phyloP scores from a whole-genome alignment of 2,797 vertebrate species.

The Enteromius trimaculatus region DNA sequence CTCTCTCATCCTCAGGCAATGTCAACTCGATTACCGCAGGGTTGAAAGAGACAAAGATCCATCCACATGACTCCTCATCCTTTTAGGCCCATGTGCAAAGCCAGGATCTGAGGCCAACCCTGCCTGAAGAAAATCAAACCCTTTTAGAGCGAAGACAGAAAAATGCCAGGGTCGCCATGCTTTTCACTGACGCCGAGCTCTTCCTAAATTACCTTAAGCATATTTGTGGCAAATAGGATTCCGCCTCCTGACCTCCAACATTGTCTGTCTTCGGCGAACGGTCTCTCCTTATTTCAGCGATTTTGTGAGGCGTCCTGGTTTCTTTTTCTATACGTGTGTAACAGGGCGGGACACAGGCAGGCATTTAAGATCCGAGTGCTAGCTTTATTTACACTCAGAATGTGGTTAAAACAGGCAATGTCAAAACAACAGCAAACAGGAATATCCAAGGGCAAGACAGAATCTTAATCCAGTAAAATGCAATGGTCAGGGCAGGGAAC shows the following conservation, averaged over 20 bases:
- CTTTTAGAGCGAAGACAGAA: constrained; percentile 75
- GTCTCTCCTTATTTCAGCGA: constrained; percentile 41
- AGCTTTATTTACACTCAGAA: too few species aligned
- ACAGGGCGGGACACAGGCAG: too few species aligned
- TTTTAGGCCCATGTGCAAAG: constrained; percentile 75
- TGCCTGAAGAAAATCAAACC: constrained; percentile 77
- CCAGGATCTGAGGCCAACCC: constrained; percentile 67
- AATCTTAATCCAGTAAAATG: too few species aligned
- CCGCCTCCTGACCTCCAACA: constrained; percentile 63
- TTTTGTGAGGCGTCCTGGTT: constrained; percentile 19
- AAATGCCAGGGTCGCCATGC: constrained; percentile 61
- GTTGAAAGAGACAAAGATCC: constrained; percentile 77
- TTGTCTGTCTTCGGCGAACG: constrained; percentile 59
- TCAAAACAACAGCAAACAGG: too few species aligned
- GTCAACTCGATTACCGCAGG: constrained; percentile 82
- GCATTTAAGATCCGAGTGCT: too few species aligned
- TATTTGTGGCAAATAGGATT: constrained; percentile 85
- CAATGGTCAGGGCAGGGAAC: too few species aligned
- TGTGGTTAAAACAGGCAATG: too few species aligned
- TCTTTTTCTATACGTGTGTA: constrained; percentile 5
- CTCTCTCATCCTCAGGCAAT: constrained; percentile 76
- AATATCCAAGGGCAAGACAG: too few species aligned
- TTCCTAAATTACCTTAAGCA: constrained; percentile 80
- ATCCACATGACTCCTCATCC: constrained; percentile 81
- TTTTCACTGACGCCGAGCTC: constrained; percentile 66